Evolutionary conservation across 2,888 invertebrate species (phyloP), one percentile per base, ranked within the genome.

Genomic region (Emmelina monodactyla): DNA sequence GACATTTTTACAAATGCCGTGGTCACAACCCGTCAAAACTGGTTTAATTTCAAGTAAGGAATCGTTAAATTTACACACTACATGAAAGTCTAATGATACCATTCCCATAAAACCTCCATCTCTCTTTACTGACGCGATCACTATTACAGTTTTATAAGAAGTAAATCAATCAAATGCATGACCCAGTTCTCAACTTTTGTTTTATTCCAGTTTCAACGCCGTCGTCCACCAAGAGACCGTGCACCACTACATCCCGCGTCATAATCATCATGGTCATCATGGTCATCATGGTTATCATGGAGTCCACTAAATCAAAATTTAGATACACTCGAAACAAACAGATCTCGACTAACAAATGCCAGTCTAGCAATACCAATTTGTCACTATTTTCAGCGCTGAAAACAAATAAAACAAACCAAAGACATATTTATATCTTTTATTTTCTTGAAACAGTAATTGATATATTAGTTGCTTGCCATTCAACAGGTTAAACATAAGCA

Each of bases 191-290:
- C 6, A 28, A 31, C 31, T 32, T 12, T 11, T 30, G 37, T 33
- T 43, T 42, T 37, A 28, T 56, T 50, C 28, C 55, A 70, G 70
- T 46, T 70, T 70, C 59, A 57, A 56, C 34, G 70, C 70, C 30
- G 53, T 55, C 39, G 69, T 69, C 31, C 65, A 63, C 49, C 60
- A 64, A 49, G 54, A 55, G 50, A 62, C 60, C 38, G 53, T 50
- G 45, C 64, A 64, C 50, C 62, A 61, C 45, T 62, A 66, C 46
- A 31, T 32, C 35, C 25, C 34, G 14, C 61, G 57, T 30, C 58
- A 60, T 43, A 51, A 55, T 42, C 38, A 41, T 34, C 42, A 41
- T 45, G 38, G 41, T 31, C 41, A 39, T 37, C 38, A 37, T 32
- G 35, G 41, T 25, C 51, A 47, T 29, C 45, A 43, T 35, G 45